Base-by-base conservation (phyloP, 2,797 vertebrate species). In the Pagetopsis macropterus region DNA sequence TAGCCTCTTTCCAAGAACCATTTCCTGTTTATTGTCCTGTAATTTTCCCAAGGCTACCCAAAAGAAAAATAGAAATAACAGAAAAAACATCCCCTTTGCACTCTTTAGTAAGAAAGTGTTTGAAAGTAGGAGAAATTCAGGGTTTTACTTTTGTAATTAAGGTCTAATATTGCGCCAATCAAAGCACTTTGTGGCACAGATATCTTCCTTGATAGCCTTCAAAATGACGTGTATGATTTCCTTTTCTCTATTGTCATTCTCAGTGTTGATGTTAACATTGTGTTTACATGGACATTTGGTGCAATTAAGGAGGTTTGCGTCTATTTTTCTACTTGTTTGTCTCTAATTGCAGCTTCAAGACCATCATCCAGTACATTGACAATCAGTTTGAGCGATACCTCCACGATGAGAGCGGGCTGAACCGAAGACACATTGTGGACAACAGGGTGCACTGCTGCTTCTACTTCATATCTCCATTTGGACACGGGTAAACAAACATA, bases 371-470 rank as follows among this genome's bases (percentile, higher is more conserved):
- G 60, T 99, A 99, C 89, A 98, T 98, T 3, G 98, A 99, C 74
- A 97, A 99, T 87, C 98, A 99, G 84, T 99, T 99, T 90, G 98
- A 99, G 66, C 93, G 97, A 3, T 99, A 99, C 87, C 96, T 99
- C 63, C 98, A 99, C 0, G 98, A 99, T 27, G 98, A 99, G 92
- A 99, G 97, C 31, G 98, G 98, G 14, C 85, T 99, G 85, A 99
- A 99, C 91, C 91, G 97, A 52, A 93, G 98, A 11, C 98, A 99
- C 87, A 99, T 99, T 43, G 90, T 99, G 69, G 98, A 99, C 83
- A 99, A 99, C 90, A 89, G 98, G 3, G 97, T 99, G 75, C 98
- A 99, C 85, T 99, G 98, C 92, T 99, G 98, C 92, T 99, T 99
- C 90, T 99, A 99, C 90, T 99, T 99, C 81, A 98, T 99, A 84